Base-by-base conservation (phyloP, 2,888 invertebrate species). In the Netelia melanura region DNA sequence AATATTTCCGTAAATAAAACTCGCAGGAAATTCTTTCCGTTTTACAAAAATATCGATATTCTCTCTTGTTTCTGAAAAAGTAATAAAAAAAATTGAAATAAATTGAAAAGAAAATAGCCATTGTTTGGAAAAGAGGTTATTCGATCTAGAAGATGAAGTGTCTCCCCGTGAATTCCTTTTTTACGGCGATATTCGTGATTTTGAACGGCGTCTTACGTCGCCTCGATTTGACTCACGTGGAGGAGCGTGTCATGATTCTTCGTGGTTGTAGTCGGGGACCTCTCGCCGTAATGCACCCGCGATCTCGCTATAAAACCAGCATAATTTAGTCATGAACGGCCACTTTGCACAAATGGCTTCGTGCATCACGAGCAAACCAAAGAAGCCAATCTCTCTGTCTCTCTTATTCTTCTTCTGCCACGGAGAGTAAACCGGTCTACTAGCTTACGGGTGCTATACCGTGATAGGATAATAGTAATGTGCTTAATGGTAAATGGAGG, bases 401-500 rank as follows among this genome's bases (percentile, higher is more conserved):
- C 23, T 76, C n/a, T 38, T 14, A 30, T 65, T 62, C 77, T 84
- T 76, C 83, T 74, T 77, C 58, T 30, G 71, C 65, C 48, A 54
- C 54, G 21, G n/a, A 44, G 44, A 64, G 23, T 65, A 62, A 71
- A 81, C 30, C 68, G 72, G 77, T 48, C 44, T 77, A 52, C 91
- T 90, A 91, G 90, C 91, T 91, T 90, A 76, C 82, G 54, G 89
- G 90, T 88, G 88, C 88, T 89, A 74, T 85, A 89, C 90, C 90
- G 89, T 93, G 93, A 93, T 93, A 93, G 93, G 93, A 93, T 93
- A 93, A 93, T 93, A 91, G 93, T 93, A 93, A 93, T 93, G 92
- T 93, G 92, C 93, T 93, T 93, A 93, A 93, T 93, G 93, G 93
- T 93, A 92, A 93, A 92, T 93, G 93, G 93, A 91, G 92, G 79